These are phyloP conservation scores for Arctopsyche grandis DNA, from an alignment of 1,140 invertebrate species.

Conservation along the genomic window DNA sequence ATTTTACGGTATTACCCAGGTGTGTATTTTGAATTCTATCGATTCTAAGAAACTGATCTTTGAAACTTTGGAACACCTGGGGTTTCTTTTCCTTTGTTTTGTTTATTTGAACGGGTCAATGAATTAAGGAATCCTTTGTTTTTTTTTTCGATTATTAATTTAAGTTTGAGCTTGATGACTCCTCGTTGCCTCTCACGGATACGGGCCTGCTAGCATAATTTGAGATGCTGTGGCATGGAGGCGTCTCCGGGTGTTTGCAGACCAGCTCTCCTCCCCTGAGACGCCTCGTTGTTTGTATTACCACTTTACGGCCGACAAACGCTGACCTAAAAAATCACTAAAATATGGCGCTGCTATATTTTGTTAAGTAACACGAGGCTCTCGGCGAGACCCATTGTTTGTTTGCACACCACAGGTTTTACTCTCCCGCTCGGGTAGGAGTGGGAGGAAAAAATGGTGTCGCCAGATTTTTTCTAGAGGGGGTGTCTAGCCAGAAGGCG, in stretches of 20 bases:
- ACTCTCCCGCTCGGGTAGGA: neutral
- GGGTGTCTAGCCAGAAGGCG: neutral
- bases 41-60: too few species aligned
- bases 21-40: too few species aligned
- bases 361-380: constrained; percentile 32
- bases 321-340: constrained; percentile 41
- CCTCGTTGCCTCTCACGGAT: too few species aligned
- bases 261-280: constrained; percentile 22
- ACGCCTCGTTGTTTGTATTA: constrained; percentile 32
- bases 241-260: neutral
- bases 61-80: too few species aligned
- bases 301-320: constrained; percentile 38
- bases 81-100: too few species aligned
- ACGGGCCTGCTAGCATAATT: too few species aligned
- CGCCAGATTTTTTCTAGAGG: constrained; percentile 16
- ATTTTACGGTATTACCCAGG: too few species aligned
- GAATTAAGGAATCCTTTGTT: too few species aligned
- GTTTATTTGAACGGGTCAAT: too few species aligned
- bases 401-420: constrained; percentile 8
- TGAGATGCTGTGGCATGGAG: neutral
- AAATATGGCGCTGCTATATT: constrained; percentile 35
- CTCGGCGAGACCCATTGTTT: constrained; percentile 29
- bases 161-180: too few species aligned
- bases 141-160: too few species aligned
- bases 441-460: constrained; percentile 31